These are phyloP conservation scores for Lithophane semibrunnea DNA, from an alignment of 2,888 invertebrate genomes.

Conservation along the genomic window DNA sequence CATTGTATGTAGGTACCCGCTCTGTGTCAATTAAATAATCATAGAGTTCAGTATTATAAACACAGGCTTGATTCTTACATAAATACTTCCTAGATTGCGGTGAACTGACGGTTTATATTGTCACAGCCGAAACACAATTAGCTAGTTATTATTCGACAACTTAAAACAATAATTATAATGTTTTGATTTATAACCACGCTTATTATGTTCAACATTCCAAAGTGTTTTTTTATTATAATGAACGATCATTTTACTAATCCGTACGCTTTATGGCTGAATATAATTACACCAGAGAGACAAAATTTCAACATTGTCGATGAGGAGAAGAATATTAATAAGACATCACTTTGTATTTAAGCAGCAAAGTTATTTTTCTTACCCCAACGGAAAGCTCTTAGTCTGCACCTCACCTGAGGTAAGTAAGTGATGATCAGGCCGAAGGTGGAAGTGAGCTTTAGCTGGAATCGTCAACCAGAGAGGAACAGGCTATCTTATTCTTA, in stretches of 20 bases:
- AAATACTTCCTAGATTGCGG: slow-evolving; percentile 54
- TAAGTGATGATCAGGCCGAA: no score
- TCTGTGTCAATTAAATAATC: slow-evolving; percentile 61
- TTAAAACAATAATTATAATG: slow-evolving; percentile 60
- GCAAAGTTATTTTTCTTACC: background rate
- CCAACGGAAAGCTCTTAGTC: no score
- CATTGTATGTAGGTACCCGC: slow-evolving; percentile 46
- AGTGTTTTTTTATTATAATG: slow-evolving; percentile 62
- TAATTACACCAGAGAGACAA: slow-evolving; percentile 45
- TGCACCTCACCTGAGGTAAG: no score
- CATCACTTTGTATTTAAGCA: slow-evolving; percentile 10
- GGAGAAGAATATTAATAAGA: slow-evolving; percentile 36
- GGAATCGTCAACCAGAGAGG: no score
- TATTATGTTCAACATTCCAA: slow-evolving; percentile 58
- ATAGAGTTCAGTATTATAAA: slow-evolving; percentile 56
- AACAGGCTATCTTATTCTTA: no score
- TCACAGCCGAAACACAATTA: slow-evolving; percentile 43
- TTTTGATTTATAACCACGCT: slow-evolving; percentile 58
- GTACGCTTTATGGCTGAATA: slow-evolving; percentile 33
- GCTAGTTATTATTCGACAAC: slow-evolving; percentile 54
- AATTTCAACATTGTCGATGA: slow-evolving; percentile 46
- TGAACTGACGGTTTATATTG: slow-evolving; percentile 23
- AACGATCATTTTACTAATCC: slow-evolving; percentile 47
- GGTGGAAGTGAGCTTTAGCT: no score
- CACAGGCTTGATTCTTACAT: slow-evolving; percentile 36